Evolutionary conservation across 2,113 vertebrate species (phyloP), one percentile per base, ranked within the genome.

Genomic region (Actenoides hombroni): DNA sequence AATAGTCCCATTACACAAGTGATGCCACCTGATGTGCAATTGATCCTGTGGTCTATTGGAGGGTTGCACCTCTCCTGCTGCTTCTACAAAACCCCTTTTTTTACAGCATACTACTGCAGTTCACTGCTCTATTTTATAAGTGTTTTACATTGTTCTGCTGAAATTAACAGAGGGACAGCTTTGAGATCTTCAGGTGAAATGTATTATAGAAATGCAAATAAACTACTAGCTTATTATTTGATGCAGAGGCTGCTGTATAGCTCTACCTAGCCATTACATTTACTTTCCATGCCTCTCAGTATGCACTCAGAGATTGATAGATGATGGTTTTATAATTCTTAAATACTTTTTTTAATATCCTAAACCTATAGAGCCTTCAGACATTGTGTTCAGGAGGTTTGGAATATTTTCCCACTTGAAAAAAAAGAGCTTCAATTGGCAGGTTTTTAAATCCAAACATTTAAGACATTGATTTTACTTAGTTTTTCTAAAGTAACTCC

Each of bases 401-500:
- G 14, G 64, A 93, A 95, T 78, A 94, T 46, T 79, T 92, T 95
- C 57, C 86, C 69, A 88, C 94, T 97, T 95, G 82, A 97, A 97
- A 92, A 94, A 92, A 95, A 93, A 86, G 82, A 78, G 11, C 39
- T 67, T 75, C 70, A 40, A 37, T 88, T 79, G 81, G 59, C 89
- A 78, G 42, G 88, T 82, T 94, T 80, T 96, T 94, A 95, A 80
- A 86, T 95, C 69, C 92, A 92, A 95, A 96, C 81, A 96, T 97
- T 89, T 96, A 97, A 81, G 44, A 63, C 88, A 96, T 89, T 94
- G 97, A 94, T 95, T 98, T 97, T 92, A 56, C 93, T 96, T 94
- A 88, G 94, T 97, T 97, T 96, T 83, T 95, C 88, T 96, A 91
- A 83, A 96, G 67, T 96, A 97, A 97, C 95, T 95, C 94, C 96